Evolutionary conservation across 2,888 invertebrate genomes (phyloP).

Genomic region (Acleris holmiana): DNA sequence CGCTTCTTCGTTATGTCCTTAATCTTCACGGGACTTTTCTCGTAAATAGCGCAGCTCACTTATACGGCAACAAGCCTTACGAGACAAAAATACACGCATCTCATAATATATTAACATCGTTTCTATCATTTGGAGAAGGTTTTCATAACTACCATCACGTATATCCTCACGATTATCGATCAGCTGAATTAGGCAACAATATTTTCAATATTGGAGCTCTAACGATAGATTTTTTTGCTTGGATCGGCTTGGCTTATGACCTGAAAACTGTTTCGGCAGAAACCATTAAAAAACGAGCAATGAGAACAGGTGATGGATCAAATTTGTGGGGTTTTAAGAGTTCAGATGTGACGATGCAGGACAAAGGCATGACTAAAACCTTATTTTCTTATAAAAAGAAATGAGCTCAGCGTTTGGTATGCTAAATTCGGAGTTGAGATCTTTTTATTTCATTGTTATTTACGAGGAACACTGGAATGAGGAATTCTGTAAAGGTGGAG

Average conservation of each 20-base stretch:
- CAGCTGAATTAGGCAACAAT: slow-evolving; percentile 60
- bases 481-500: too few species aligned
- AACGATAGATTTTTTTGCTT: slow-evolving; percentile 60
- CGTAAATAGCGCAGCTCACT: slow-evolving; percentile 87
- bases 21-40: slow-evolving; percentile 86
- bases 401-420: too few species aligned
- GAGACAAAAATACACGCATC: slow-evolving; percentile 60
- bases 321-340: slow-evolving; percentile 41
- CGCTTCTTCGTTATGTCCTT: slow-evolving; percentile 80
- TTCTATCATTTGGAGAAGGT: slow-evolving; percentile 57
- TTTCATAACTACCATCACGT: slow-evolving; percentile 64
- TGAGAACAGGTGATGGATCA: slow-evolving; percentile 58
- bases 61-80: slow-evolving; percentile 73
- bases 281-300: slow-evolving; percentile 46
- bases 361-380: too few species aligned
- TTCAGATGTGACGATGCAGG: too few species aligned
- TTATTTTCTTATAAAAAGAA: too few species aligned
- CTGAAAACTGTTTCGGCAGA: slow-evolving; percentile 52
- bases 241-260: slow-evolving; percentile 63
- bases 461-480: too few species aligned
- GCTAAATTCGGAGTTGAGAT: too few species aligned
- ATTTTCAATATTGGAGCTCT: slow-evolving; percentile 53
- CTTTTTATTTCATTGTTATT: too few species aligned
- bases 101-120: slow-evolving; percentile 48
- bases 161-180: slow-evolving; percentile 63